These are phyloP conservation scores for Anguilla marmorata DNA, from an alignment of 2,797 vertebrate species.

Conservation along the genomic window DNA sequence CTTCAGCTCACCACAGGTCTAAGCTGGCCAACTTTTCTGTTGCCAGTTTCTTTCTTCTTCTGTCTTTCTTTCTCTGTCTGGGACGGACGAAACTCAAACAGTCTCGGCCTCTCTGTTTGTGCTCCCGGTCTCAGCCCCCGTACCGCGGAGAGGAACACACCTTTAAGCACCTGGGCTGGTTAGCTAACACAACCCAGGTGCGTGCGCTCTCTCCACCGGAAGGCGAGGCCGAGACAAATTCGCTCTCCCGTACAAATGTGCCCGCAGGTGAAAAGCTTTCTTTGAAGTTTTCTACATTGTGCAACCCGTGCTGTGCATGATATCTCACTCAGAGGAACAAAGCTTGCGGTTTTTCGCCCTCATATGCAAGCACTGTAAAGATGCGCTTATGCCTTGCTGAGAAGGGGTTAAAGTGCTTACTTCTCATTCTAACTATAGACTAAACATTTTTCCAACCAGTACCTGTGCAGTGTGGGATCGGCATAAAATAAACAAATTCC, in stretches of 20 bases:
- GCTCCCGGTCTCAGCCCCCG: too few relatives aligned
- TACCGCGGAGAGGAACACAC: too few relatives aligned
- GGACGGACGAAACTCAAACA: too few relatives aligned
- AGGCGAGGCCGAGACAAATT: too few relatives aligned
- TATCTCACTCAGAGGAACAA: background rate
- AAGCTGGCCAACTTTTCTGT: too few relatives aligned
- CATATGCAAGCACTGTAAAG: background rate
- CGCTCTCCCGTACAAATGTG: too few relatives aligned
- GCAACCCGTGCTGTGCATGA: background rate
- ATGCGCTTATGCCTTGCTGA: background rate
- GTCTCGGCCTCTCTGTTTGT: too few relatives aligned
- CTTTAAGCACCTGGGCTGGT: too few relatives aligned
- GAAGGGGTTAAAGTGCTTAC: constrained; percentile 3
- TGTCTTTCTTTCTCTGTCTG: too few relatives aligned
- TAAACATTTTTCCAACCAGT: constrained; percentile 31
- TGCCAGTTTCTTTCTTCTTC: too few relatives aligned
- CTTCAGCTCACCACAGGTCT: background rate
- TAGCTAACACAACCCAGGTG: too few relatives aligned
- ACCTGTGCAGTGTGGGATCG: background rate
- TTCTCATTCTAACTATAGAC: constrained; percentile 29
- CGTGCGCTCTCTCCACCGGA: too few relatives aligned
- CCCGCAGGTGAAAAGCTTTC: background rate
- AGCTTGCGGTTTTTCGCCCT: background rate
- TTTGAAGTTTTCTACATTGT: background rate
- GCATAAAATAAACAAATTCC: background rate